These are phyloP conservation scores for Limnephilus marmoratus DNA, from an alignment of 2,888 invertebrate genomes.

Conservation along the genomic window DNA sequence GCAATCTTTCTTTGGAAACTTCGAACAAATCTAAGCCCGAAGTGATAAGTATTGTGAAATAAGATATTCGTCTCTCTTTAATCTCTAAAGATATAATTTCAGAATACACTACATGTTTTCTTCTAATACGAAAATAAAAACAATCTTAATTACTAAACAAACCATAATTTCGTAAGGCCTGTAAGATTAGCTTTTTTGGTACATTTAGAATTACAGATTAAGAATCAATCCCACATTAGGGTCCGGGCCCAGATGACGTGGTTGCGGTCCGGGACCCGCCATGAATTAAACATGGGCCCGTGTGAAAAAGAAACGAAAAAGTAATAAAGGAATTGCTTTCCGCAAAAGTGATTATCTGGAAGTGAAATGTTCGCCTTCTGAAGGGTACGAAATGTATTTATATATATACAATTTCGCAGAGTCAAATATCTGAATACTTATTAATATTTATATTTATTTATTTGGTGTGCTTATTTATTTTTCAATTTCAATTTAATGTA, in stretches of 20 bases:
- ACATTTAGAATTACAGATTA: conserved; percentile 13
- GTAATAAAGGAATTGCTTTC: conserved; percentile 49
- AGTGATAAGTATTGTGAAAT: no score
- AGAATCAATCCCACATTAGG: neutral
- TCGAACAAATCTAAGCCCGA: no score
- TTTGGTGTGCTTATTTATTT: neutral
- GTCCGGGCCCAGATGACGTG: neutral
- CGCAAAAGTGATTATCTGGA: conserved; percentile 44
- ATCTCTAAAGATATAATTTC: neutral
- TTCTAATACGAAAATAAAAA: neutral
- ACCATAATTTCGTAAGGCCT: neutral
- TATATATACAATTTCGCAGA: conserved; percentile 24
- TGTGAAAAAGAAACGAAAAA: conserved; percentile 47
- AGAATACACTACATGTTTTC: neutral
- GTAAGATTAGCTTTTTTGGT: neutral
- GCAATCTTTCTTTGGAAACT: no score
- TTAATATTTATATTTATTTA: neutral
- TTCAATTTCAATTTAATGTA: neutral
- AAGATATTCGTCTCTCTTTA: no score
- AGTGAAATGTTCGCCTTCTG: conserved; percentile 28
- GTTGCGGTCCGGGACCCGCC: neutral
- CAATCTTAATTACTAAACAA: neutral
- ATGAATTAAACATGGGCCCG: conserved; percentile 53
- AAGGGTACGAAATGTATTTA: conserved; percentile 23
- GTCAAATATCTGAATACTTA: neutral